These are phyloP conservation scores for Trissolcus brochymenae DNA, from an alignment of 2,888 invertebrate species.

Conservation along the genomic window DNA sequence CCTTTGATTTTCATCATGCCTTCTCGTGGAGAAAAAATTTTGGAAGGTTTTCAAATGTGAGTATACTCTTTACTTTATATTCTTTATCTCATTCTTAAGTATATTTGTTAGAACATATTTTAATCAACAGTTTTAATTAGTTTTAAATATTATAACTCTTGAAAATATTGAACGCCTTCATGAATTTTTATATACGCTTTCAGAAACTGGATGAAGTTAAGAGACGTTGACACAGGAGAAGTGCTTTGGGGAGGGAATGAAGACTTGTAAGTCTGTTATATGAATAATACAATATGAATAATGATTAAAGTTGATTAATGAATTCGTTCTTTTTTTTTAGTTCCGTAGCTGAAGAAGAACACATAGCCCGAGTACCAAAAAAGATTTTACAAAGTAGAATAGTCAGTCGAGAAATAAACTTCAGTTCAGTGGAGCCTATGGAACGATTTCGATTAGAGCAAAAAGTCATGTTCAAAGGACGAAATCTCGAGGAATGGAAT, in stretches of 20 bases:
- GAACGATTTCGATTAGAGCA: conserved; percentile 96
- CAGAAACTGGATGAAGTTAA: conserved; percentile 96
- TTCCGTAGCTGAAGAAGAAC: conserved; percentile 90
- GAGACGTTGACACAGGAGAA: conserved; percentile 95
- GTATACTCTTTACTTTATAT: neutral
- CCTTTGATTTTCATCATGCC: neutral
- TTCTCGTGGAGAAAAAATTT: conserved; percentile 17
- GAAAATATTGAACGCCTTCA: neutral
- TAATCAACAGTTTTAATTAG: neutral
- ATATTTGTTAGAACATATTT: neutral
- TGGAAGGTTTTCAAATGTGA: conserved; percentile 28
- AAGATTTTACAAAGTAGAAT: conserved; percentile 95
- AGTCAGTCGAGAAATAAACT: conserved; percentile 92
- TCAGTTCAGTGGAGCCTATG: conserved; percentile 93
- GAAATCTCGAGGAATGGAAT: conserved; percentile 98
- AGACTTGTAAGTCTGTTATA: conserved; percentile 82
- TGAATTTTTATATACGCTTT: neutral
- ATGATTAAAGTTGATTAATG: neutral
- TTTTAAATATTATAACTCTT: neutral
- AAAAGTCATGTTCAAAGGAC: conserved; percentile 89
- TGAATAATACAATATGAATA: conserved; percentile 1
- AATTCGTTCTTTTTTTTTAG: conserved; percentile 62
- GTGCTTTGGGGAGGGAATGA: conserved; percentile 98
- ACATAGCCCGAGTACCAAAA: conserved; percentile 98
- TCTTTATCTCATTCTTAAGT: neutral